These are phyloP conservation scores for Allophyes oxyacanthae DNA, from an alignment of 2,888 invertebrate species.

Conservation along the genomic window DNA sequence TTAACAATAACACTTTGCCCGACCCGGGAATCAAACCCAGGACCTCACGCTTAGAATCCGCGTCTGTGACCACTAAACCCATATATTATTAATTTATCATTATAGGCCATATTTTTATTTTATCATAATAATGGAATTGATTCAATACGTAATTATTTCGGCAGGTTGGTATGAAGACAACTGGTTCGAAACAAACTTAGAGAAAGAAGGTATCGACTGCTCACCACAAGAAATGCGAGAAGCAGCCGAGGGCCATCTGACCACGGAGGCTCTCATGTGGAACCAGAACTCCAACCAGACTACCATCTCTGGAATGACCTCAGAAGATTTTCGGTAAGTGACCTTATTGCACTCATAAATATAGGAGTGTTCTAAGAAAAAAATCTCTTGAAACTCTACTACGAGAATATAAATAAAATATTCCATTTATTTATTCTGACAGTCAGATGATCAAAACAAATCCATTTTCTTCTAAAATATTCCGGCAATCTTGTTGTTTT, in stretches of 20 bases:
- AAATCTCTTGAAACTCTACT: constrained; percentile 3
- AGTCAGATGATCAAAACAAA: constrained; percentile 36
- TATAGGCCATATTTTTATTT: too few species aligned
- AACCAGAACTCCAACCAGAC: constrained; percentile 97
- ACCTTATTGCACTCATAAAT: neutral
- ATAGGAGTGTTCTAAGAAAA: neutral
- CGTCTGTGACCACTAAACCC: too few species aligned
- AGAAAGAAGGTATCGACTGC: constrained; percentile 96
- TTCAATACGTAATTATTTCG: constrained; percentile 5
- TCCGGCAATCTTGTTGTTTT: constrained; percentile 31
- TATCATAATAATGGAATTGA: neutral
- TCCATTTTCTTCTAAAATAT: constrained; percentile 25
- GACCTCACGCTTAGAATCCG: too few species aligned
- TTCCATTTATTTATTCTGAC: constrained; percentile 35
- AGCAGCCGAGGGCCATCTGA: constrained; percentile 99
- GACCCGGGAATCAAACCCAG: too few species aligned
- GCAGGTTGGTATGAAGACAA: constrained; percentile 99
- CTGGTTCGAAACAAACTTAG: constrained; percentile 97
- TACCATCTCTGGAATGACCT: constrained; percentile 98
- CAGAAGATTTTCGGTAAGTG: constrained; percentile 94
- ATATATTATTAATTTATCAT: too few species aligned
- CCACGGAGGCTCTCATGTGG: constrained; percentile 99
- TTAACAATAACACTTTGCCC: too few species aligned
- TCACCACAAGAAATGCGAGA: constrained; percentile 97
- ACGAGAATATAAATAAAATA: constrained; percentile 28